A percentile compares a stretch with the other conserved stretches of the same genome.
Conservation (phyloP, 2,888 invertebrate genomes). For the Dicranocentrus wangi region DNA sequence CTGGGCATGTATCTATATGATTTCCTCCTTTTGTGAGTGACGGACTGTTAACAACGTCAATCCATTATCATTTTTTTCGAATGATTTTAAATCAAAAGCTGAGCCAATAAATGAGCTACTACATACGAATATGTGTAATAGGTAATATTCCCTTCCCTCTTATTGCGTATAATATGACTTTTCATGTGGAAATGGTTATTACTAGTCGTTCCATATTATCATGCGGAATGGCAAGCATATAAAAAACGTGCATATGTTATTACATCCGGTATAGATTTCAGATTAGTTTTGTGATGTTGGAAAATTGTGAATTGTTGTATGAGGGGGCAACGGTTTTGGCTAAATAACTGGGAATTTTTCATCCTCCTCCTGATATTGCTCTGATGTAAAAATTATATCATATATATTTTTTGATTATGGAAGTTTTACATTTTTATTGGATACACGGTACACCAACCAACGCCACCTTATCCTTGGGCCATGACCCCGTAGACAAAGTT, state of each 20-base stretch:
- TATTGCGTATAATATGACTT: no score
- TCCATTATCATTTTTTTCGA: constrained; percentile 53
- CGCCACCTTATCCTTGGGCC: no score
- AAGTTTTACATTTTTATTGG: background rate
- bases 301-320: background rate
- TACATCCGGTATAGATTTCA: constrained; percentile 64
- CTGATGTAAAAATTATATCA: no score
- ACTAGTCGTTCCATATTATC: constrained; percentile 3
- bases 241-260: constrained; percentile 21
- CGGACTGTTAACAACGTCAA: constrained; percentile 40
- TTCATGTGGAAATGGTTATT: constrained; percentile 18
- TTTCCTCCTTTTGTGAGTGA: constrained; percentile 30
- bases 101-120: constrained; percentile 38
- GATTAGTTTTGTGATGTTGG: constrained; percentile 31
- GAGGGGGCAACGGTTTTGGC: no score
- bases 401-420: background rate
- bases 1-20: constrained; percentile 15
- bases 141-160: background rate
- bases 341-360: no score
- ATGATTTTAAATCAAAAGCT: constrained; percentile 15
- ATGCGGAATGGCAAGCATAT: constrained; percentile 6
- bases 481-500: no score
- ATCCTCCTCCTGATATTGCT: no score
- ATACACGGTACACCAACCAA: no score
- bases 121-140: background rate